A percentile compares a stretch with the other conserved stretches of the same genome.
phyloP scores from a whole-genome alignment of 2,113 vertebrate species.

The Clarias magur region DNA sequence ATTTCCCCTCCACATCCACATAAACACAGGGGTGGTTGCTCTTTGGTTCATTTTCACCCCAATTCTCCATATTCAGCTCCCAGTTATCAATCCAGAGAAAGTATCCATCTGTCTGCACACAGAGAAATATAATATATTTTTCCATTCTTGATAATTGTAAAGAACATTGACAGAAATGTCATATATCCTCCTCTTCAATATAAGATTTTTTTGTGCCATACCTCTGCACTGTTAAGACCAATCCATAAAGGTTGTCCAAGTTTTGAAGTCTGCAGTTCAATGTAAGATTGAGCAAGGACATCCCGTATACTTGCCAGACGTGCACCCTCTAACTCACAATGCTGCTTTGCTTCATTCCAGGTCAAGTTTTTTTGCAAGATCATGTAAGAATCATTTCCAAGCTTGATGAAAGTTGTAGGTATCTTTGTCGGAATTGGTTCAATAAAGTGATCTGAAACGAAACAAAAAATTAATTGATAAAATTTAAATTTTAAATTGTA shows the following conservation, averaged over 20 bases:
- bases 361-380: constrained; percentile 73
- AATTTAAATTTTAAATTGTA: neutral
- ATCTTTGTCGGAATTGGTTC: constrained; percentile 56
- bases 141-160: neutral
- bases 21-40: constrained; percentile 81
- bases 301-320: constrained; percentile 79
- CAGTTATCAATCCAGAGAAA: constrained; percentile 85
- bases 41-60: constrained; percentile 80
- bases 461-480: neutral
- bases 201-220: constrained; percentile 54
- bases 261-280: constrained; percentile 75
- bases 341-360: constrained; percentile 78
- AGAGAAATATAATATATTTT: constrained; percentile 25
- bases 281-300: constrained; percentile 73
- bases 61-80: constrained; percentile 77
- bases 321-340: constrained; percentile 70
- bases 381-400: constrained; percentile 80
- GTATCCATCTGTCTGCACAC: constrained; percentile 75
- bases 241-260: constrained; percentile 83
- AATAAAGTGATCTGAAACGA: constrained; percentile 69
- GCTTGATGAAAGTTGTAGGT: constrained; percentile 59
- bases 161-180: neutral
- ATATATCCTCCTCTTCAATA: neutral
- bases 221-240: constrained; percentile 86
- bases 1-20: constrained; percentile 77